Evolutionary conservation across 2,113 vertebrate species (phyloP).

Genomic region (Peucedramus taeniatus): DNA sequence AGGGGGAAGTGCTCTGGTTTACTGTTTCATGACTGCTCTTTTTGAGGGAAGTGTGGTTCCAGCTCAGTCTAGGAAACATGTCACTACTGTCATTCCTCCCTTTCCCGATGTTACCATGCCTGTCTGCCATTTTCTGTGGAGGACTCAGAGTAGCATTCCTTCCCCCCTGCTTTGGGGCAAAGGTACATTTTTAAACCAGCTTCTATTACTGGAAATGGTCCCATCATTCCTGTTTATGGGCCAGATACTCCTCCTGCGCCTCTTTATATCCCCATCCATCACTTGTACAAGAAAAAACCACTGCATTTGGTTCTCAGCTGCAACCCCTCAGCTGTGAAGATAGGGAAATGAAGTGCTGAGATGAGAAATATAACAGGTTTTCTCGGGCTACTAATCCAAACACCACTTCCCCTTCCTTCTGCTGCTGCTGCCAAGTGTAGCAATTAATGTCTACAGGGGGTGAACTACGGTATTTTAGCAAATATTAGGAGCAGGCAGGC

Average conservation of each 20-base stretch:
- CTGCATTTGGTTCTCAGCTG: background rate
- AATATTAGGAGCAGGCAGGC: background rate
- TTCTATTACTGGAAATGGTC: background rate
- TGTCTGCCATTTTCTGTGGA: background rate
- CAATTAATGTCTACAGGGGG: background rate
- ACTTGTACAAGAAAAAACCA: background rate
- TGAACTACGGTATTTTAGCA: background rate
- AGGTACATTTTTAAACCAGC: background rate
- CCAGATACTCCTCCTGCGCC: background rate
- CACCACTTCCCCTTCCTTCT: background rate
- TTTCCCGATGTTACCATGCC: background rate
- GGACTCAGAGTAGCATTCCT: background rate
- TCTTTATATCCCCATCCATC: background rate
- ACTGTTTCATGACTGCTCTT: background rate
- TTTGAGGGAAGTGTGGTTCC: background rate
- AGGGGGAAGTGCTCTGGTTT: background rate
- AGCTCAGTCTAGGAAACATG: background rate
- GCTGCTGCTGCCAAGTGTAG: background rate
- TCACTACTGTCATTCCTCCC: background rate
- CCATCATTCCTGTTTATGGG: background rate
- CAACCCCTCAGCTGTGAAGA: background rate
- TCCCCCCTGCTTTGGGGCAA: accelerated
- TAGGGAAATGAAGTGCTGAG: background rate
- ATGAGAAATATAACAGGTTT: background rate
- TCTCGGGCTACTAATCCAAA: background rate